Conservation (phyloP, 2,797 vertebrate genomes). For the Glossophaga mutica region DNA sequence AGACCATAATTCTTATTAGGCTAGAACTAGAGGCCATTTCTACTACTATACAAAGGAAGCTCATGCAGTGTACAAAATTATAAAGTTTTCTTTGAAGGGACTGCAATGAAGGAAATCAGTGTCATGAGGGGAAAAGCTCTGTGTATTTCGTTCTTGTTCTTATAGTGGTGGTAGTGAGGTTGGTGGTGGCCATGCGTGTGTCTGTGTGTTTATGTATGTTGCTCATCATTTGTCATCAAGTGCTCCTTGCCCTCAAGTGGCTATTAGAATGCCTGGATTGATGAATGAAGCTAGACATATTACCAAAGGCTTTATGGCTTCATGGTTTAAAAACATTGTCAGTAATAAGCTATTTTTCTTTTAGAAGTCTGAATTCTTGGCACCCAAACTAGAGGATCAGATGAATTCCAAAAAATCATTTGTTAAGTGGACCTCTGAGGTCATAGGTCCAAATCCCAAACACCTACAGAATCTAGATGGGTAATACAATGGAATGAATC, state of each 20-base stretch:
- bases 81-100: neutral
- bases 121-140: neutral
- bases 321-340: constrained; percentile 65
- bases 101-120: neutral
- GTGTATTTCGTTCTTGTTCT: neutral
- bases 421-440: constrained; percentile 29
- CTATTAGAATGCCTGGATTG: constrained; percentile 69
- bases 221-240: constrained; percentile 60
- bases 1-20: constrained; percentile 33
- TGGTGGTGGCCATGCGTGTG: neutral
- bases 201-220: constrained; percentile 41
- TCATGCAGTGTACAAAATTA: neutral
- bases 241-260: constrained; percentile 43
- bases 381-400: constrained; percentile 29
- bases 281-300: constrained; percentile 65
- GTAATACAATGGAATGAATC: neutral
- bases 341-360: constrained; percentile 71
- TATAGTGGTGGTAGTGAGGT: neutral
- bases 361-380: constrained; percentile 54
- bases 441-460: neutral
- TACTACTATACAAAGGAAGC: neutral
- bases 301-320: constrained; percentile 63
- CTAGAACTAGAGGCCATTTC: neutral
- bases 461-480: neutral
- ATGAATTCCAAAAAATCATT: constrained; percentile 50